phyloP scores from a whole-genome alignment of 2,797 vertebrate species.

The Coregonus ussuriensis region DNA sequence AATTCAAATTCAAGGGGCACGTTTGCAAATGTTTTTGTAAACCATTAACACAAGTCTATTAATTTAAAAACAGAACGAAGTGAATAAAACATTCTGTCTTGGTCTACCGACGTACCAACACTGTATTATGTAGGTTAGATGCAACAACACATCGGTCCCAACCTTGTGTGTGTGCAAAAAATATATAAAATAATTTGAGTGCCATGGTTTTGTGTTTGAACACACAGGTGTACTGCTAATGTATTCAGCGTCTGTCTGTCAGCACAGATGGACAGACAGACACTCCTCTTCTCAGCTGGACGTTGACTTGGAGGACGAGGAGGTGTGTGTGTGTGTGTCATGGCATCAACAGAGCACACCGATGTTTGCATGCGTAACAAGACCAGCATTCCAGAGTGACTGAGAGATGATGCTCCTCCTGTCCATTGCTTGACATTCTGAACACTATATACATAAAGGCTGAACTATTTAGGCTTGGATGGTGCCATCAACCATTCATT shows the following conservation, averaged over 20 bases:
- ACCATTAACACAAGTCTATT: slow-evolving; percentile 83
- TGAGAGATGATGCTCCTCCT: slow-evolving; percentile 78
- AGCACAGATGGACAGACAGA: slow-evolving; percentile 56
- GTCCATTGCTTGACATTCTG: slow-evolving; percentile 73
- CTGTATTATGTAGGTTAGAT: slow-evolving; percentile 71
- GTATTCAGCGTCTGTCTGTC: slow-evolving; percentile 35
- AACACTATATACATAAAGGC: slow-evolving; percentile 92
- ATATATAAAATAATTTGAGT: slow-evolving; percentile 47
- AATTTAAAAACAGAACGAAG: slow-evolving; percentile 64
- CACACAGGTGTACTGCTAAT: slow-evolving; percentile 49
- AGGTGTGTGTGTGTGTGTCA: slow-evolving; percentile 39
- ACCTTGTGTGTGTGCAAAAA: slow-evolving; percentile 66
- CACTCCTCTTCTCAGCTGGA: slow-evolving; percentile 58
- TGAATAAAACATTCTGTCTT: slow-evolving; percentile 77
- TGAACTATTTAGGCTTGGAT: slow-evolving; percentile 83
- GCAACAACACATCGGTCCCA: slow-evolving; percentile 24
- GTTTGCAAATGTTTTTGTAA: slow-evolving; percentile 91
- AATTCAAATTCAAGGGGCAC: slow-evolving; percentile 94
- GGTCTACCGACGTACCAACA: slow-evolving; percentile 95
- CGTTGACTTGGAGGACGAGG: slow-evolving; percentile 52
- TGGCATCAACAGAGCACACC: slow-evolving; percentile 70
- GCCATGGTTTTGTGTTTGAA: slow-evolving; percentile 54
- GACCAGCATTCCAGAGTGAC: slow-evolving; percentile 76
- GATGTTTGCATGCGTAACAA: slow-evolving; percentile 83
- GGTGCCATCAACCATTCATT: slow-evolving; percentile 85